phyloP scores from a whole-genome alignment of 2,888 invertebrate species.

The Protula sp. region DNA sequence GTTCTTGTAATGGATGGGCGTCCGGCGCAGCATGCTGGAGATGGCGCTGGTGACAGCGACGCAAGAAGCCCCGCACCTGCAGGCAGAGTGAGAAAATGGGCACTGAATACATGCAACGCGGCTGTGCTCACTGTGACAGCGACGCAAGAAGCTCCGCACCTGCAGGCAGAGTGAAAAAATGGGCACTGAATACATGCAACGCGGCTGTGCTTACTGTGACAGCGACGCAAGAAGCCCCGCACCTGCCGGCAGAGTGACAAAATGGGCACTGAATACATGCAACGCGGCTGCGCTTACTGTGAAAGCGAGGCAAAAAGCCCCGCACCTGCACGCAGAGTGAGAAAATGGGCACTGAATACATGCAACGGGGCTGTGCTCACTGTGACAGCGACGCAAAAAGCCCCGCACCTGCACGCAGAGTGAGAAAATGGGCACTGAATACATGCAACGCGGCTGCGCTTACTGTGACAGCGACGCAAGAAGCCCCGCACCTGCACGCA shows the following conservation, averaged over 20 bases:
- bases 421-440: too few relatives aligned
- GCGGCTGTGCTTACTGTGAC: conserved; percentile 41
- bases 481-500: conserved; percentile 50
- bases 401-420: conserved; percentile 48
- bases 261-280: too few relatives aligned
- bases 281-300: conserved; percentile 40
- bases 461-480: conserved; percentile 45
- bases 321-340: too few relatives aligned
- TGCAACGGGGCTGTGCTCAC: conserved; percentile 38
- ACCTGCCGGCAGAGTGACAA: too few relatives aligned
- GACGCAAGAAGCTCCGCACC: conserved; percentile 47
- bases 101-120: too few relatives aligned
- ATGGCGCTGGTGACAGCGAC: conserved; percentile 45
- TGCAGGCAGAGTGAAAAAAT: too few relatives aligned
- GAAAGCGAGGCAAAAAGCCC: conserved; percentile 47
- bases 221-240: conserved; percentile 47
- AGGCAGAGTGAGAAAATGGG: too few relatives aligned
- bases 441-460: conserved; percentile 39
- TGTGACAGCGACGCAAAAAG: conserved; percentile 48
- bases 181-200: too few relatives aligned
- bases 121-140: conserved; percentile 44
- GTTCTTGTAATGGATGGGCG: too few relatives aligned
- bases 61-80: conserved; percentile 47
- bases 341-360: too few relatives aligned
- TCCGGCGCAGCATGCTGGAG: conserved; percentile 34